These are phyloP conservation scores for Ciconia stormi DNA, from an alignment of 2,113 vertebrate genomes.

Conservation along the genomic window DNA sequence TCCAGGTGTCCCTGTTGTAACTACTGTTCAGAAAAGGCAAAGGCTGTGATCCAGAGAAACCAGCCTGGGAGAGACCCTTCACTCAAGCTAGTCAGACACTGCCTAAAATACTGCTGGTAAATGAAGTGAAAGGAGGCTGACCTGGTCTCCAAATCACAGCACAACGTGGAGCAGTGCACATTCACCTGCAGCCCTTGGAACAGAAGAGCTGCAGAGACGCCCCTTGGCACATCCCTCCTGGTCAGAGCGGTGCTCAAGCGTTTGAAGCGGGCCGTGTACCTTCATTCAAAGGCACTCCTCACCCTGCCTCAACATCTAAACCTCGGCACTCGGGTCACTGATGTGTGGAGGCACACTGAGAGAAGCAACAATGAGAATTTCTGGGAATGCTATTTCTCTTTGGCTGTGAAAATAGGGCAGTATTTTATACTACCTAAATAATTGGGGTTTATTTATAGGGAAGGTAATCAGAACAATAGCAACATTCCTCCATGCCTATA, in stretches of 20 bases:
- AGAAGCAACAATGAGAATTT: neutral
- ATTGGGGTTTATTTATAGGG: neutral
- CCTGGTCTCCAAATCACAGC: neutral
- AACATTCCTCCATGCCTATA: neutral
- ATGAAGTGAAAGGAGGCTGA: neutral
- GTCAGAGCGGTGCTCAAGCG: neutral
- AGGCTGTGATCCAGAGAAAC: neutral
- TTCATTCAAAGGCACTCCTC: neutral
- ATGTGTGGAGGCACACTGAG: neutral
- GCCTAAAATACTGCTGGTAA: neutral
- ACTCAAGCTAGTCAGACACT: neutral
- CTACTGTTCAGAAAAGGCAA: neutral
- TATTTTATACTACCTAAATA: neutral
- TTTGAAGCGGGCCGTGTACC: neutral
- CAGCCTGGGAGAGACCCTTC: neutral
- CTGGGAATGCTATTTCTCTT: neutral
- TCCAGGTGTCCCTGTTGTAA: too few relatives aligned
- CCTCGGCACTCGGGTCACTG: neutral
- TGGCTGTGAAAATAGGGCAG: neutral
- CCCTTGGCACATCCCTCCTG: neutral
- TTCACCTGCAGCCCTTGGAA: neutral
- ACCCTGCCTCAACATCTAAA: neutral
- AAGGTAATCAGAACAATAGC: neutral
- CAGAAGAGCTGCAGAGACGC: neutral
- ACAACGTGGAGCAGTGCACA: neutral